Evolutionary conservation across 1,140 invertebrate species (phyloP), one percentile per base, ranked within the genome.

Genomic region (Epicauta chinensis): DNA sequence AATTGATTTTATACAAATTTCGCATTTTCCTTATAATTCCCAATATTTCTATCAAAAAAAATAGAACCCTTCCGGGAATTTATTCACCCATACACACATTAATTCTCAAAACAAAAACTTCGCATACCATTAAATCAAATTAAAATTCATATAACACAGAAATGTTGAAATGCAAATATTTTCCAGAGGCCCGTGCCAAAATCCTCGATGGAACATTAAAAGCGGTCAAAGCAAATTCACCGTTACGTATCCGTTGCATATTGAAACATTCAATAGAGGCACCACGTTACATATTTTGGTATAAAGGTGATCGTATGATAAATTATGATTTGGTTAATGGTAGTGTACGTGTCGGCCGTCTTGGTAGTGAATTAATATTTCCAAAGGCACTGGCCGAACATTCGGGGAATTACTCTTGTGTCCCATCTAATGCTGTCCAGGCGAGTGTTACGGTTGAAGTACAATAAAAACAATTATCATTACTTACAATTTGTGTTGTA

Each of bases 261-360:
- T 72, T 89, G 17, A 78, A 76, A 56, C 75, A 79, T 16, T 81
- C 81, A 34, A 86, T 83, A 5, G 89, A 63, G 64, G 73, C 80
- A 40, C 84, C 86, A 1, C 71, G 79, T n/a, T 88, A 81, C 69
- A 83, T 88, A 41, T 88, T 88, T 71, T 89, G 86, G 91, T 87
- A 85, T 70, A 82, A 84, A 62, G 79, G 82, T 53, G 77, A 77
- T 45, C 77, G 78, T 53, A 84, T 86, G 82, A 83, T 86, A 58
- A 86, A 86, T 66, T 86, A 84, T 67, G 82, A 86, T 61, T 72
- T 77, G 48, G 84, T 85, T 73, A 79, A 85, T 43, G 87, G 88
- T 37, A 89, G 86, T 51, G 64, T 70, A 2, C 55, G 70, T 66
- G 62, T 72, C 69, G 62, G 72, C 64, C 58, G 62, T 68, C 53